Evolutionary conservation across 2,113 vertebrate genomes (phyloP), one percentile per base, ranked within the genome.

Genomic region (Podarcis muralis): DNA sequence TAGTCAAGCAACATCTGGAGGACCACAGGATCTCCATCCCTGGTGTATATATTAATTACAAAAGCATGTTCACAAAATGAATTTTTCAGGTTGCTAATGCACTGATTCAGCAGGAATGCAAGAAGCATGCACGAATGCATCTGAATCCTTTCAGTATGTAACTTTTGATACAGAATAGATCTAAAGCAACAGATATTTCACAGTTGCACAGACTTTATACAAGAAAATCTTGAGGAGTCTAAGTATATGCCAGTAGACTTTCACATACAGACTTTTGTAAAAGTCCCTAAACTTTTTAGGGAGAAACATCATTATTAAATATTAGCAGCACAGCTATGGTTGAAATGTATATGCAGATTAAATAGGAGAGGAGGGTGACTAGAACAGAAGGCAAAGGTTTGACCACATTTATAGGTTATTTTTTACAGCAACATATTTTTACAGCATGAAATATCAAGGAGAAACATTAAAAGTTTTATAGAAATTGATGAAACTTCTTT

Each of bases 391-490:
- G 8, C 4, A 81, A 9, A 74, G 16, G 20, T 48, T 79, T 76
- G 62, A 20, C 12, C 83, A 74, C 53, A 30, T 11, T 6, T 4
- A 7, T 2, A 48, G 83, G 37, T 12, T 71, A 80, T 72, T 66
- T 43, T 43, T 22, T 43, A 78, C 43, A 79, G 11, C 66, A 86
- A 6, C 81, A 85, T 32, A 59, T 75, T 75, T 75, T 13, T 69
- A 78, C 90, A 48, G 15, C 1, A 59, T 90, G 86, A 71, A 82
- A 75, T 80, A 85, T 89, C 27, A n/a, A 69, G 87, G 37, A 92
- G 69, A 66, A 92, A 75, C 87, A 77, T 91, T 75, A 6, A 91
- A 18, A 89, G 88, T 0, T 72, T 23, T 37, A 84, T 5, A 79
- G 30, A 48, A 88, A 40, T n/a, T 69, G 85, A 89, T 35, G 84